Base-by-base conservation (phyloP, 2,797 vertebrate species). In the Gambelia wislizenii region DNA sequence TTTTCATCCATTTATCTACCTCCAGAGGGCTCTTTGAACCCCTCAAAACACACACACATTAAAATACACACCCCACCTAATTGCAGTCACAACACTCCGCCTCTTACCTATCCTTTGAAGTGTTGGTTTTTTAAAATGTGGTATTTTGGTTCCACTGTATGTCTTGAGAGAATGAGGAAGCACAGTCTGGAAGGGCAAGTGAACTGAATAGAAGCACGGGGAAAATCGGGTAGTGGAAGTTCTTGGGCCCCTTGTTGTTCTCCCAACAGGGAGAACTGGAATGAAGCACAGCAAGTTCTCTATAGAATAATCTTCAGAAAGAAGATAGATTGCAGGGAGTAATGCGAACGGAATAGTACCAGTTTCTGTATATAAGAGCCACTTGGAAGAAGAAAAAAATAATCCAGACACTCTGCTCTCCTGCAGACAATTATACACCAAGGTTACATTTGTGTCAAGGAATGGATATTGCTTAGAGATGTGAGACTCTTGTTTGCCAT, bases 1-100 rank as follows among this genome's bases (percentile, higher is more conserved):
- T 95, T 95, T 96, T 96, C 86, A 90, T 94, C 94, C 94, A 91
- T 90, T 84, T 89, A 84, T 94, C 95, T 95, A 94, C 91, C 93
- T 91, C 93, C 94, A 93, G 92, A 93, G 91, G 91, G 88, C 91
- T 87, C 90, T 90, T 90, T 81, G 30, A 91, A 87, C 85, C 92
- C 14, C 92, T 93, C 93, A 92, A 89, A 93, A n/a, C 69, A 67
- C 0, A 2, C 39, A 27, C 1, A 13, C 6, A 83, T 87, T 87
- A 93, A 88, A 93, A 96, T 83, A 30, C 85, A 49, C 54, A 82
- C 87, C 4, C 30, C 77, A 91, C 88, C 79, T 1, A 90, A 93
- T 93, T 88, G 0, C 33, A 47, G 67, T 89, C 20, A 88, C 96
- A 96, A 82, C 54, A 22, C 30, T 92, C 61, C 42, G 88, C 85